Percentiles rank a stretch among this genome's conserved stretches.
phyloP scores from a whole-genome alignment of 1,140 invertebrate species.

The Drosophila nebulosa region DNA sequence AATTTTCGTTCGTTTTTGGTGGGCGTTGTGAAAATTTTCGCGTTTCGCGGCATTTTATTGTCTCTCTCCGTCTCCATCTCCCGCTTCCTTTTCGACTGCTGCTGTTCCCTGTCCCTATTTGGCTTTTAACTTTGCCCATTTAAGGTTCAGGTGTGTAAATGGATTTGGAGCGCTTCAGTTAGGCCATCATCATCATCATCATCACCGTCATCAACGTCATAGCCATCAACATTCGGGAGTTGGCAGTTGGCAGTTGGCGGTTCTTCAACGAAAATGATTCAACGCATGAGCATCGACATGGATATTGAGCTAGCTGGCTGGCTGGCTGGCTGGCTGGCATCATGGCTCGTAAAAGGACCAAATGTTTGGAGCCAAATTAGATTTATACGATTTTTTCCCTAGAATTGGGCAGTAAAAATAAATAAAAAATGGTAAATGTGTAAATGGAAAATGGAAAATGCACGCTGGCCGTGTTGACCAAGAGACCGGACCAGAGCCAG shows the following conservation, averaged over 20 bases:
- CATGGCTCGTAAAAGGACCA: constrained; percentile 44
- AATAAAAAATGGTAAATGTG: constrained; percentile 2
- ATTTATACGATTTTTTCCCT: constrained; percentile 64
- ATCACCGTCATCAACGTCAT: background rate
- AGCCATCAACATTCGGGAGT: constrained; percentile 22
- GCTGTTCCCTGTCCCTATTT: constrained; percentile 30
- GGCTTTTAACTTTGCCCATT: constrained; percentile 54
- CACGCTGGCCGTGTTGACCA: constrained; percentile 2
- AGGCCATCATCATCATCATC: constrained; percentile 54
- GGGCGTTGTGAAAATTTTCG: constrained; percentile 45
- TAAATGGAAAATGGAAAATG: constrained; percentile 24
- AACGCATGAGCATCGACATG: constrained; percentile 27
- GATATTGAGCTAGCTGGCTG: constrained; percentile 3
- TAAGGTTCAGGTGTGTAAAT: constrained; percentile 65
- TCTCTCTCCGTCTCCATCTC: constrained; percentile 4
- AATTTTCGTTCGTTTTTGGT: constrained; percentile 50
- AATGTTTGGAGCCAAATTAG: constrained; percentile 60
- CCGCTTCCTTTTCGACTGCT: too few species aligned
- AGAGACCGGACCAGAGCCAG: background rate
- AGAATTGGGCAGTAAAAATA: constrained; percentile 37
- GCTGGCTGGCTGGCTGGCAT: too few species aligned
- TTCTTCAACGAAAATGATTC: constrained; percentile 13
- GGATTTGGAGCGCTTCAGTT: constrained; percentile 67
- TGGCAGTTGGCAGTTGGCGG: constrained; percentile 28
- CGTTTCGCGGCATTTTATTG: constrained; percentile 61